These are phyloP conservation scores for Trypoxylus dichotomus DNA, from an alignment of 1,140 invertebrate species.

Conservation along the genomic window DNA sequence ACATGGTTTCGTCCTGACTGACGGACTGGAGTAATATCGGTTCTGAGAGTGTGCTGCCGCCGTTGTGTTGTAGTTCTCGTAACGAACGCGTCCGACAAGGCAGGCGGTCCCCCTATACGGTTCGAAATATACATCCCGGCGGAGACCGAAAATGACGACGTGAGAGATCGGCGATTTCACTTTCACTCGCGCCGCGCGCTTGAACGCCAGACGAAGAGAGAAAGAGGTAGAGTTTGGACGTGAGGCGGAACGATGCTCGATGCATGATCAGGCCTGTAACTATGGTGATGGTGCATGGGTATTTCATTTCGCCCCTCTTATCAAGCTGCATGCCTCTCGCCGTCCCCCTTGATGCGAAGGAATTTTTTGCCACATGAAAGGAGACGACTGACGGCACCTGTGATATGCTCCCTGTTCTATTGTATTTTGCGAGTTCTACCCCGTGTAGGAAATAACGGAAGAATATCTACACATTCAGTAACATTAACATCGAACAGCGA, in stretches of 20 bases:
- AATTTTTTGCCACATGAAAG: background rate
- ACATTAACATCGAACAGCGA: no score
- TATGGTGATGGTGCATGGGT: constrained; percentile 35
- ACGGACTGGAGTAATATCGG: background rate
- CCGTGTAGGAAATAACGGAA: background rate
- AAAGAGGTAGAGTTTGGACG: background rate
- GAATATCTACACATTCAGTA: background rate
- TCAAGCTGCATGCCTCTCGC: constrained; percentile 3
- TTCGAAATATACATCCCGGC: background rate
- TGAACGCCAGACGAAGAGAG: background rate
- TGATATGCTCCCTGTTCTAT: background rate
- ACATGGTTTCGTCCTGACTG: constrained; percentile 6
- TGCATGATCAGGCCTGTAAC: constrained; percentile 29
- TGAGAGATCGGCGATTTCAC: constrained; percentile 23
- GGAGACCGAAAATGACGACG: background rate
- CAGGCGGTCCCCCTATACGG: constrained; percentile 18
- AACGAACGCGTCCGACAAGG: constrained; percentile 23
- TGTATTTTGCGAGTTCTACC: background rate
- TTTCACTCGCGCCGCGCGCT: background rate
- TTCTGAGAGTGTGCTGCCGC: constrained; percentile 16
- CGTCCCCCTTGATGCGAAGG: background rate
- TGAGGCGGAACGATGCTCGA: background rate
- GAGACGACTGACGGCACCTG: background rate
- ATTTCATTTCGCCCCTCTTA: constrained; percentile 28
- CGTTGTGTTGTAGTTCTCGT: constrained; percentile 12